Conservation (phyloP, 2,888 invertebrate genomes). For the Eupithecia pulchellata region DNA sequence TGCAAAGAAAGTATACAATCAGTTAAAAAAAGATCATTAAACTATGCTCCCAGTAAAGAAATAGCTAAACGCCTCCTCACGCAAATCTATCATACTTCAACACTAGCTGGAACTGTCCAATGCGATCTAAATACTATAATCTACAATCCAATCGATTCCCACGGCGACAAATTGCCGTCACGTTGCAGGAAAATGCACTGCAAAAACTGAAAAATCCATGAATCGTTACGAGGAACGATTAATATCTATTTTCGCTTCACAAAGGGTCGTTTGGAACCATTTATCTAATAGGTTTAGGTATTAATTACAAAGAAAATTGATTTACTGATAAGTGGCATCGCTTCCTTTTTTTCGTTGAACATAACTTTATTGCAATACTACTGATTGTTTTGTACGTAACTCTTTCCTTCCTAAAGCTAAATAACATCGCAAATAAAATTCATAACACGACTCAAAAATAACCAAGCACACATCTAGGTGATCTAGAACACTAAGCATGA, state of each 20-base stretch:
- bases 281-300: constrained; percentile 20
- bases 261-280: constrained; percentile 27
- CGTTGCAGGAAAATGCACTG: constrained; percentile 28
- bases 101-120: constrained; percentile 19
- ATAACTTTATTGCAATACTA: background rate
- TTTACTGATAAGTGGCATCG: background rate
- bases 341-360: background rate
- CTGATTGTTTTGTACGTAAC: background rate
- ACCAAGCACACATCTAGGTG: background rate
- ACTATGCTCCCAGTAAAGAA: background rate
- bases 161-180: constrained; percentile 27
- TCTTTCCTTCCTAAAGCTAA: background rate
- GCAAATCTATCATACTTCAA: constrained; percentile 10
- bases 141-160: constrained; percentile 24
- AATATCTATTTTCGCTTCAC: constrained; percentile 30
- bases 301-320: constrained; percentile 25
- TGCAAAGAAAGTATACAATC: background rate
- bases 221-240: constrained; percentile 29
- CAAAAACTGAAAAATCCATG: constrained; percentile 28
- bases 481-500: background rate
- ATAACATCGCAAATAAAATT: background rate
- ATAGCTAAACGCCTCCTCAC: constrained; percentile 5
- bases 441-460: background rate
- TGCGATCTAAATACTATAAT: constrained; percentile 20
- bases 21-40: background rate